These are phyloP conservation scores for Podilymbus podiceps DNA, from an alignment of 2,113 vertebrate species.

Conservation along the genomic window DNA sequence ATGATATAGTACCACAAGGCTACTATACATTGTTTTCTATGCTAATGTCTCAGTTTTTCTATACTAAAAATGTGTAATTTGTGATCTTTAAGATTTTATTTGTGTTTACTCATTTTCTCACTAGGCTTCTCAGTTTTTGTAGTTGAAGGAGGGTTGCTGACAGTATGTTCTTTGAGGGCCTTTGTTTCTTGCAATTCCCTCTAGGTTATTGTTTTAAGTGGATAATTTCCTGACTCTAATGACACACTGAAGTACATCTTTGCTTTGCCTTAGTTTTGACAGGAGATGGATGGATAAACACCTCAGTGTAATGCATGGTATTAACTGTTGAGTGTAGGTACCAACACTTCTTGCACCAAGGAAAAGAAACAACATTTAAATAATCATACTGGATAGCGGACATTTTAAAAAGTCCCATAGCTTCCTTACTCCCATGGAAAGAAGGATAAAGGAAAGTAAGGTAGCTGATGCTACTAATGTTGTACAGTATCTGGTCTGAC, in stretches of 20 bases:
- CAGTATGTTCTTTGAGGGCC: not conserved
- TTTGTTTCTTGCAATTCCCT: not conserved
- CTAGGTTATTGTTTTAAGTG: not conserved
- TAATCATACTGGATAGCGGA: not conserved
- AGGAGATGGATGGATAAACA: not conserved
- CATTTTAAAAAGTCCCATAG: not conserved
- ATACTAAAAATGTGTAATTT: not conserved
- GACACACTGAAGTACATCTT: not conserved
- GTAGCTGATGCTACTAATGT: not conserved
- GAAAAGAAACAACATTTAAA: not conserved
- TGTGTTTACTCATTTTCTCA: not conserved
- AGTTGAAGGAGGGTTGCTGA: not conserved
- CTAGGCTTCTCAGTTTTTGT: not conserved
- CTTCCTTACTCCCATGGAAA: not conserved
- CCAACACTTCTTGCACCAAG: not conserved
- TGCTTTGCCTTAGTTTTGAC: slow-evolving; percentile 8
- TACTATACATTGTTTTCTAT: not conserved
- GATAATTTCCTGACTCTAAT: not conserved
- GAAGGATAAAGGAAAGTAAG: not conserved
- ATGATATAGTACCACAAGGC: not conserved
- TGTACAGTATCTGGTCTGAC: not conserved
- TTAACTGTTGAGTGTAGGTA: not conserved
- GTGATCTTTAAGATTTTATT: not conserved
- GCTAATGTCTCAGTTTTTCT: not conserved
- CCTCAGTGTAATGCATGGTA: not conserved